Conservation (phyloP, 2,113 vertebrate species). For the Orientallactaga bullata region DNA sequence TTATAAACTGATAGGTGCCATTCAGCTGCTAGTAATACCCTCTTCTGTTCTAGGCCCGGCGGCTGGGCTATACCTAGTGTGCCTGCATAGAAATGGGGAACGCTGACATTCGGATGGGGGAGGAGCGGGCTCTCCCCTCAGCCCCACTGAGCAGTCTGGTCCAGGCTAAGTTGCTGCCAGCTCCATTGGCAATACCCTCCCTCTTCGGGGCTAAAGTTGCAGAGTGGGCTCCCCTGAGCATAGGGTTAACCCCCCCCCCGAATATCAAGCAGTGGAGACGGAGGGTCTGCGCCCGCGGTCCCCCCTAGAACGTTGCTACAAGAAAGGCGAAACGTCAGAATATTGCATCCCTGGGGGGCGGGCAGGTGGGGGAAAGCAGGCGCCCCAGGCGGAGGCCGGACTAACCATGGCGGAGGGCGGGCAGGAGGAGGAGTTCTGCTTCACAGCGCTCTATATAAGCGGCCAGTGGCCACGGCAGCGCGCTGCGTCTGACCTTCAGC, state of each 20-base stretch:
- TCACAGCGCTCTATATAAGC: conserved; percentile 77
- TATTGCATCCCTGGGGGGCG: neutral
- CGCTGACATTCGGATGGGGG: neutral
- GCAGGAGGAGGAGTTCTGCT: conserved; percentile 60
- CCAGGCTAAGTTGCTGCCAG: neutral
- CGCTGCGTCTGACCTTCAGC: conserved; percentile 74
- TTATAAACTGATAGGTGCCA: neutral
- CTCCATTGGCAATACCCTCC: neutral
- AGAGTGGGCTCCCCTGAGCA: neutral
- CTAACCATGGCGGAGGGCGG: neutral
- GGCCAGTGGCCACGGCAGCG: accelerated
- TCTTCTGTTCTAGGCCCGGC: too few relatives aligned
- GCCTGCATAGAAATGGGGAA: neutral
- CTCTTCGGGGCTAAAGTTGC: neutral
- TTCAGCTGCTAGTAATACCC: too few relatives aligned
- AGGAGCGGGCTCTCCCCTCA: neutral
- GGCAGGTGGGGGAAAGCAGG: neutral
- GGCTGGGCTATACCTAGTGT: neutral
- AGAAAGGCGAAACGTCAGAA: conserved; percentile 18
- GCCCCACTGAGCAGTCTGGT: neutral
- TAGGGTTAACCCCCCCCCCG: neutral
- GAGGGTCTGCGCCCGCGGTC: neutral
- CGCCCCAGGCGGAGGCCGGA: neutral
- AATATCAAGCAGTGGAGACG: neutral
- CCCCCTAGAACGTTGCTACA: conserved; percentile 51